Percentiles rank a stretch among this genome's conserved stretches.
phyloP scores from a whole-genome alignment of 2,888 invertebrate species.

The Dromius quadrimaculatus region DNA sequence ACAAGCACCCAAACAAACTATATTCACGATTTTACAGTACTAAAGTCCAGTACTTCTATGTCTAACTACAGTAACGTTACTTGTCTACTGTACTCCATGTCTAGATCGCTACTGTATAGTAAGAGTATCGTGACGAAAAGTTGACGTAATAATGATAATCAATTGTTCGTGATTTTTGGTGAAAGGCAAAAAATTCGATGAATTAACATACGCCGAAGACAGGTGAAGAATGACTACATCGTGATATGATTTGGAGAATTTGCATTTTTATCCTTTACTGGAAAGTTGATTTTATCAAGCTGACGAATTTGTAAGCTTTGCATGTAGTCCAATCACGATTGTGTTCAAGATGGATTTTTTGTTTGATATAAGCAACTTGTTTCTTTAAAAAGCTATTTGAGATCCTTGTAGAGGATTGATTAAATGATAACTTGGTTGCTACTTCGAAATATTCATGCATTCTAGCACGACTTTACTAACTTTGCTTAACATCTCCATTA shows the following conservation, averaged over 20 bases:
- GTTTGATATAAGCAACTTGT: too few species aligned
- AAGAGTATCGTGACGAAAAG: conserved; percentile 34
- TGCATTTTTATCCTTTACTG: not conserved
- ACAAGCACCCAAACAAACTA: conserved; percentile 4
- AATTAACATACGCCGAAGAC: not conserved
- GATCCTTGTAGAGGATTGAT: too few species aligned
- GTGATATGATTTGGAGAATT: not conserved
- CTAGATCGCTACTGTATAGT: conserved; percentile 46
- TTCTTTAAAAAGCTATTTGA: too few species aligned
- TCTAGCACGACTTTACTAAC: too few species aligned
- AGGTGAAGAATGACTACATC: not conserved
- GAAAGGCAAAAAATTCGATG: not conserved
- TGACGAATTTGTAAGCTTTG: too few species aligned
- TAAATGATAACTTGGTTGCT: too few species aligned
- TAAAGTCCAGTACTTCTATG: not conserved
- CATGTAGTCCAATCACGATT: too few species aligned
- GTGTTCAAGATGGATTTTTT: too few species aligned
- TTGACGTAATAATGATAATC: conserved; percentile 8
- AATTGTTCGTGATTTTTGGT: conserved; percentile 3
- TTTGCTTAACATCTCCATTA: too few species aligned
- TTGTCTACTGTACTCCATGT: conserved; percentile 22
- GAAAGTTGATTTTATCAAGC: not conserved
- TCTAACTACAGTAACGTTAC: conserved; percentile 14
- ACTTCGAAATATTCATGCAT: too few species aligned
- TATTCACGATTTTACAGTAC: not conserved